A percentile compares a stretch with the other conserved stretches of the same genome.
phyloP scores from a whole-genome alignment of 2,797 vertebrate genomes.

The Morus bassanus region DNA sequence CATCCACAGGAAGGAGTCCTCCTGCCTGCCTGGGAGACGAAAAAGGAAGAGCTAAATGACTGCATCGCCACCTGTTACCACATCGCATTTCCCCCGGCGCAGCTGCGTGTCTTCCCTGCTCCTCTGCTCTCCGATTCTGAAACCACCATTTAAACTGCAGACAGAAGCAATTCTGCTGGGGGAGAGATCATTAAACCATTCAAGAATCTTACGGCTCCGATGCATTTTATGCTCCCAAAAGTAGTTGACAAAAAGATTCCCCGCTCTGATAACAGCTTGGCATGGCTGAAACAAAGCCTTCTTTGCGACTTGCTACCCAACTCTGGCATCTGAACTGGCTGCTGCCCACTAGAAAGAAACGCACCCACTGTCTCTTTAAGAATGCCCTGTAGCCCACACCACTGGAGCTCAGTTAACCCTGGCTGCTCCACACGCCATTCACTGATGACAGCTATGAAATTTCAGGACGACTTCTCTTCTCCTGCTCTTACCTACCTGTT shows the following conservation, averaged over 20 bases:
- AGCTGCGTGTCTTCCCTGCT: neutral
- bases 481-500: neutral
- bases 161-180: neutral
- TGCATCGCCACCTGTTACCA: neutral
- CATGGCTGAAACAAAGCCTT: constrained; percentile 64
- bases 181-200: neutral
- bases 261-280: constrained; percentile 28
- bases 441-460: neutral
- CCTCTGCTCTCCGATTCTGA: neutral
- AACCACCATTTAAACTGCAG: neutral
- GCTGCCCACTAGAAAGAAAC: constrained; percentile 57
- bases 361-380: constrained; percentile 68
- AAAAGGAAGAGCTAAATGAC: neutral
- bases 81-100: neutral
- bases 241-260: constrained; percentile 45
- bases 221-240: neutral
- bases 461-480: neutral
- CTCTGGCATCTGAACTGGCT: constrained; percentile 65
- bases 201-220: neutral
- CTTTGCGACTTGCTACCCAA: constrained; percentile 51
- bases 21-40: neutral
- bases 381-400: constrained; percentile 59
- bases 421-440: neutral
- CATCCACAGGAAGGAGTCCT: neutral
- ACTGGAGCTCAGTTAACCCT: constrained; percentile 53